Evolutionary conservation across 2,797 vertebrate species (phyloP).

Genomic region (Paratrypauchen microcephalus): DNA sequence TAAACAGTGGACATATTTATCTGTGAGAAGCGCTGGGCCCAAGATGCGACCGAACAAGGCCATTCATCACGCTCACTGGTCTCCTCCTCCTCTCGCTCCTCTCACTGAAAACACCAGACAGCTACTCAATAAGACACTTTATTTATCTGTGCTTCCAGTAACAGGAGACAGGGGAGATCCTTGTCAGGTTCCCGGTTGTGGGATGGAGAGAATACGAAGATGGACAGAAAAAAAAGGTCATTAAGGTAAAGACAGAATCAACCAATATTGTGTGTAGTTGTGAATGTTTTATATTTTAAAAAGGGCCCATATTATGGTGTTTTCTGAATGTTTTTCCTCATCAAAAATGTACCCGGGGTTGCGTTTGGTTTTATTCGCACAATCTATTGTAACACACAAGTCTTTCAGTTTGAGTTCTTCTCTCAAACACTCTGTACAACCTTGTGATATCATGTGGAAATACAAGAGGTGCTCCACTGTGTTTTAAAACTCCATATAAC

Average conservation of each 20-base stretch:
- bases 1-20: conserved; percentile 55
- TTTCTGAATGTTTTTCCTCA: too few species aligned
- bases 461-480: too few species aligned
- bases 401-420: too few species aligned
- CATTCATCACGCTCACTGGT: conserved; percentile 57
- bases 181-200: conserved; percentile 72
- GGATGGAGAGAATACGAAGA: conserved; percentile 46
- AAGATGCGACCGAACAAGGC: conserved; percentile 24
- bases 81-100: conserved; percentile 44
- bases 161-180: conserved; percentile 61
- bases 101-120: conserved; percentile 60
- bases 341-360: too few species aligned
- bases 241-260: background rate
- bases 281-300: too few species aligned
- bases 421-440: too few species aligned
- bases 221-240: conserved; percentile 14
- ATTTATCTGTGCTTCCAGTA: conserved; percentile 78
- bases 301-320: too few species aligned
- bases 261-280: background rate
- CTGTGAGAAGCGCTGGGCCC: conserved; percentile 41
- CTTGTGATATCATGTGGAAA: too few species aligned
- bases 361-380: too few species aligned
- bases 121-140: conserved; percentile 72
- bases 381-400: too few species aligned
- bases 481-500: too few species aligned